Evolutionary conservation across 2,797 vertebrate genomes (phyloP), one percentile per base, ranked within the genome.

Genomic region (Falco columbarius): DNA sequence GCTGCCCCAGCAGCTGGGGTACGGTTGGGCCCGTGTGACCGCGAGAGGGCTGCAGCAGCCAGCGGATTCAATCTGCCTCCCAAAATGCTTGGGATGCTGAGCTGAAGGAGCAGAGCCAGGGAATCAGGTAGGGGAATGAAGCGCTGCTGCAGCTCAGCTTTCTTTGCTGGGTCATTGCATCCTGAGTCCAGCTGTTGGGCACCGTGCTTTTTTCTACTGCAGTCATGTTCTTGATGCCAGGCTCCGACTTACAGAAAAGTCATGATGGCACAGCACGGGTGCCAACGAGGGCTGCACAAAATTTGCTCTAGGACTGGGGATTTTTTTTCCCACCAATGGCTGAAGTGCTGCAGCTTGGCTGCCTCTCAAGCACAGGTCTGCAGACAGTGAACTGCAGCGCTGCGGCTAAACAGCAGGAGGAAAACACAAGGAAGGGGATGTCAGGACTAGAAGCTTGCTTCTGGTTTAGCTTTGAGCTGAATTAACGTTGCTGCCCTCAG

Each of bases 11-110:
- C 42, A 68, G 46, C 79, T 11, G 51, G n/a, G 86, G 24, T 2
- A 2, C 0, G 16, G 54, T 7, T 24, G 74, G 55, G 21, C 32
- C 22, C 13, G 36, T 1, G 44, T 30, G 52, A 61, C 97, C 97
- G 97, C 91, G 5, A 97, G 98, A 92, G 95, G 97, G 97, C 96
- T 89, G 86, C 44, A 82, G 76, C 94, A 72, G 54, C 72, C 79
- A 94, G 81, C 2, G 0, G 56, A 95, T 92, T 30, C 3, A 30
- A 30, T 32, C 62, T 29, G 10, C 56, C 14, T 92, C 89, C 83
- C 46, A 3, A 17, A 54, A 5, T 2, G 0, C 73, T 20, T 4
- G 51, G 14, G 63, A 55, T 5, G 71, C 86, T 26, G 80, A 44
- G 70, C 70, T 79, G 87, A 6, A 44, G 80, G 12, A 59, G 32